phyloP scores from a whole-genome alignment of 2,113 vertebrate species.

The Sinocyclocheilus rhinocerous region DNA sequence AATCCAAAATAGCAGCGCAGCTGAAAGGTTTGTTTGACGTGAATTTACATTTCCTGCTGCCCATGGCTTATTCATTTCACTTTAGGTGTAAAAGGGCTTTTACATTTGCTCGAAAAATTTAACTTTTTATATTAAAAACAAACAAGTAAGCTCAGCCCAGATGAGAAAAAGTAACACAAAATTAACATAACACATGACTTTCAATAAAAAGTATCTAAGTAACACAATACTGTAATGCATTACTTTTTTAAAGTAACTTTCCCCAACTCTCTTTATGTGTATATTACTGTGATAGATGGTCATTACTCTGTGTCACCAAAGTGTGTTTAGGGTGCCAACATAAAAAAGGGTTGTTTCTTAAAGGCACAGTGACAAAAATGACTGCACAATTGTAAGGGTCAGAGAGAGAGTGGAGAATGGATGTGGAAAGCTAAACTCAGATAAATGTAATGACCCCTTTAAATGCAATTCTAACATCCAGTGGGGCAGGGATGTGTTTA shows the following conservation, averaged over 20 bases:
- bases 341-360: background rate
- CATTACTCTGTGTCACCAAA: background rate
- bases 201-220: background rate
- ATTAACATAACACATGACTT: background rate
- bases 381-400: background rate
- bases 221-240: background rate
- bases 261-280: background rate
- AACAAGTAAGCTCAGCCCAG: background rate
- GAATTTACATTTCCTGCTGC: too few species aligned
- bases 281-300: background rate
- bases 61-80: background rate
- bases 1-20: too few species aligned
- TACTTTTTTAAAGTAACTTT: background rate
- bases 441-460: conserved; percentile 10
- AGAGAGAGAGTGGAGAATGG: background rate
- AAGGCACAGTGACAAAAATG: background rate
- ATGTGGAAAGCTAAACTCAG: background rate
- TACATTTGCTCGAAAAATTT: background rate
- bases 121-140: background rate
- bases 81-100: background rate
- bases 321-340: background rate
- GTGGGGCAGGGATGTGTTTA: background rate
- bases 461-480: background rate
- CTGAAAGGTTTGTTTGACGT: too few species aligned
- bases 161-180: background rate